Conservation (phyloP, 2,888 invertebrate genomes). For the Pocota personata region DNA sequence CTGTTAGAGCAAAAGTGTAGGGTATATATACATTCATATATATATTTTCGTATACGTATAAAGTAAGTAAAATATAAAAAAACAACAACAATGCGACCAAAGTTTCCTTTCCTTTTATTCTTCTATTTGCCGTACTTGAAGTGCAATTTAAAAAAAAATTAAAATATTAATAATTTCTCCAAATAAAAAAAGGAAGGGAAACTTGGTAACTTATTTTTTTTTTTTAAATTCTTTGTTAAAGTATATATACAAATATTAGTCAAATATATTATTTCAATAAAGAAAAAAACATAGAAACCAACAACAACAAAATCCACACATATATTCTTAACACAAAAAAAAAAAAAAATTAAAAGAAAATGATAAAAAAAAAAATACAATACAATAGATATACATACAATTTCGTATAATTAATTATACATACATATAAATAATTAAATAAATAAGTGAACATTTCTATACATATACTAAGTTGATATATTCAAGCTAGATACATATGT, state of each 20-base stretch:
- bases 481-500: constrained; percentile 57
- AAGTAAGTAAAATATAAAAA: constrained; percentile 46
- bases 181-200: constrained; percentile 44
- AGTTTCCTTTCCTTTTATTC: constrained; percentile 31
- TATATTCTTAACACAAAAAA: constrained; percentile 63
- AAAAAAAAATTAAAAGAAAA: constrained; percentile 16
- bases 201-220: constrained; percentile 44
- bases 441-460: constrained; percentile 72
- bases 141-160: constrained; percentile 40
- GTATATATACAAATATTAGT: constrained; percentile 66
- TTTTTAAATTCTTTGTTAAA: constrained; percentile 51
- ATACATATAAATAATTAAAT: constrained; percentile 71
- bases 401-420: constrained; percentile 67
- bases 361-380: constrained; percentile 29
- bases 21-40: constrained; percentile 38
- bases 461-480: constrained; percentile 71
- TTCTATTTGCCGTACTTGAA: constrained; percentile 54
- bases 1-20: neutral
- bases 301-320: constrained; percentile 60
- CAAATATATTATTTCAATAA: constrained; percentile 68
- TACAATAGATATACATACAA: constrained; percentile 65
- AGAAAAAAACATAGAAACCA: constrained; percentile 32
- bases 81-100: constrained; percentile 56
- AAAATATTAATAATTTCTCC: neutral
- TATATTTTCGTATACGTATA: constrained; percentile 75